Percentiles rank a stretch among this genome's conserved stretches.
These are phyloP conservation scores for Diarsia mendica DNA, from an alignment of 2,888 invertebrate genomes.

Conservation along the genomic window DNA sequence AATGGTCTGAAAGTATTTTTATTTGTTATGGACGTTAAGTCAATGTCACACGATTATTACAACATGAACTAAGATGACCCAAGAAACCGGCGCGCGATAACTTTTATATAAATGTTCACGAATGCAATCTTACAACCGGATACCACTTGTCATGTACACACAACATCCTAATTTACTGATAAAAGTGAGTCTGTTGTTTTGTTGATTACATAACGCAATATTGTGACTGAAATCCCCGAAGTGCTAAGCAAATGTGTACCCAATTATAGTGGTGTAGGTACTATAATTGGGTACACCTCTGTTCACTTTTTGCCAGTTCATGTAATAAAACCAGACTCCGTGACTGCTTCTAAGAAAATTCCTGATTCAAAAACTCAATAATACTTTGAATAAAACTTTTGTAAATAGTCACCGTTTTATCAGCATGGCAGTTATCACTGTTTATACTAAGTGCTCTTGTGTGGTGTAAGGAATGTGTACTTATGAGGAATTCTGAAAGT, in stretches of 20 bases:
- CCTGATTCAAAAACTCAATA: no score
- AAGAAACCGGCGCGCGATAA: constrained; percentile 28
- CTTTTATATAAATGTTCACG: constrained; percentile 2
- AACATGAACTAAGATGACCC: constrained; percentile 39
- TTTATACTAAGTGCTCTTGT: no score
- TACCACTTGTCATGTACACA: constrained; percentile 4
- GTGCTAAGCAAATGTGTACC: no score
- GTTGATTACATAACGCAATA: background rate
- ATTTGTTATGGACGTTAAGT: background rate
- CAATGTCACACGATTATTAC: background rate
- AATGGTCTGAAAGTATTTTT: background rate
- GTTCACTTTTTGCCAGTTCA: no score
- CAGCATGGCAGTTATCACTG: background rate
- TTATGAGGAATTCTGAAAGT: no score
- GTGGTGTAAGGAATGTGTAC: no score
- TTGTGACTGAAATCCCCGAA: fast-evolving
- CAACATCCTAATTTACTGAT: constrained; percentile 20
- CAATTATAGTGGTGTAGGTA: no score
- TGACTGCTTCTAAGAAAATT: no score
- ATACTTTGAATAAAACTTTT: background rate
- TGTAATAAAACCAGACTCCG: no score
- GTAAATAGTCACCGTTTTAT: background rate
- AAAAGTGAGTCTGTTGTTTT: constrained; percentile 9
- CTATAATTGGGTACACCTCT: no score
- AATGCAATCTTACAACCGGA: constrained; percentile 43